Conservation (phyloP, 2,797 vertebrate species). For the Valencia hispanica region DNA sequence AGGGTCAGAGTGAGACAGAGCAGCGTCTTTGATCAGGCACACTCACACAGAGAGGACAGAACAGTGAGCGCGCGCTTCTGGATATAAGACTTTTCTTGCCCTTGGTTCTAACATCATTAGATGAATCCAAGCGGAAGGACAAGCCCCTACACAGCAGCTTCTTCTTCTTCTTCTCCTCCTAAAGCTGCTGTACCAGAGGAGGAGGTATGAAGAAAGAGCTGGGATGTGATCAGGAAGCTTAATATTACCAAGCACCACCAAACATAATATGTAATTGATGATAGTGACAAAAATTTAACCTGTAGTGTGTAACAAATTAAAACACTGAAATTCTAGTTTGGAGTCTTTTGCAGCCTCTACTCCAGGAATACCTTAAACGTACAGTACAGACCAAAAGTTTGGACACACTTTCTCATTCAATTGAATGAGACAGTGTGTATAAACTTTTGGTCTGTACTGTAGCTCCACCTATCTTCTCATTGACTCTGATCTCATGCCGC, state of each 20-base stretch:
- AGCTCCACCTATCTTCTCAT: too few species aligned
- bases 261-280: not conserved
- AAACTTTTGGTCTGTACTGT: too few species aligned
- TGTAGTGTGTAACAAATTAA: too few species aligned
- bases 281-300: too few species aligned
- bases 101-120: conserved; percentile 72
- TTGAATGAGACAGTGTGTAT: too few species aligned
- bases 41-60: conserved; percentile 29
- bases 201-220: conserved; percentile 26
- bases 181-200: conserved; percentile 33
- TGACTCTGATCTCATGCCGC: too few species aligned
- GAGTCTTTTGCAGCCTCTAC: not conserved
- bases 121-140: conserved; percentile 65
- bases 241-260: not conserved
- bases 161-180: conserved; percentile 29
- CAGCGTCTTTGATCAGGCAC: conserved; percentile 52
- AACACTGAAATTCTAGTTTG: not conserved
- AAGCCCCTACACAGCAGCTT: conserved; percentile 32
- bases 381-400: too few species aligned
- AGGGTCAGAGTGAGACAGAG: conserved; percentile 61
- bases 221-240: conserved; percentile 14
- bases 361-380: not conserved
- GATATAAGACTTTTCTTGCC: conserved; percentile 34
- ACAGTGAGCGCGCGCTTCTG: conserved; percentile 36
- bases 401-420: too few species aligned